Base-by-base conservation (phyloP, 2,888 invertebrate genomes). In the Caenorhabditis drosophilae region DNA sequence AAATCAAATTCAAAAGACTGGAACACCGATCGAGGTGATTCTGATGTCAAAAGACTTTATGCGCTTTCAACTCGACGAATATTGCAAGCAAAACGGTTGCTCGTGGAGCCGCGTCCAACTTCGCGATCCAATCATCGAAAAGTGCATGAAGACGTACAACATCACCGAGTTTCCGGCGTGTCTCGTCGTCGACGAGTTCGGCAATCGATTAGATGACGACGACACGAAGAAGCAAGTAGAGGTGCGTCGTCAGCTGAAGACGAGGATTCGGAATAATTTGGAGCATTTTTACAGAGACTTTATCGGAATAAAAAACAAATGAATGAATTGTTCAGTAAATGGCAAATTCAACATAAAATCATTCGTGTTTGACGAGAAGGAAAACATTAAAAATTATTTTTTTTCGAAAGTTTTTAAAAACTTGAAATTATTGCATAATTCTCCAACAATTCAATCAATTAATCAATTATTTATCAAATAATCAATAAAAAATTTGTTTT, bases 1-100 rank as follows among this genome's bases (percentile, higher is more conserved):
- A 35, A 50, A 47, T 20, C 55, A 58, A 40, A 64, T 64, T 22
- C 42, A 42, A 1, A 47, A 31, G 9, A 58, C 54, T 4, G 58
- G 59, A 36, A 54, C 55, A 34, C 59, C 58, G n/a, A 59, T 64
- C 22, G 64, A 64, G 27, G 55, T 64, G 35, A 55, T 64, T 51
- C 59, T 64, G 25, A 18, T 64, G 15, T 59, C 64, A 34, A 46
- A 54, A 26, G 64, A 64, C 31, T 64, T 55, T 16, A 59, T 64
- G 59, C 22, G 64, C 20, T 59, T 59, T 44, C 54, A 59, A 40
- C 41, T 64, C 31, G 55, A 64, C 22, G 64, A 64, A 34, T 59
- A 59, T 47, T 56, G 56, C 31, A 53, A 66, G 49, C 40, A 60
- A 35, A 51, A 60, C 23, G 60, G 60, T 20, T 53, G 60, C 27